Conservation (phyloP, 2,113 vertebrate genomes). For the Tragelaphus buxtoni region DNA sequence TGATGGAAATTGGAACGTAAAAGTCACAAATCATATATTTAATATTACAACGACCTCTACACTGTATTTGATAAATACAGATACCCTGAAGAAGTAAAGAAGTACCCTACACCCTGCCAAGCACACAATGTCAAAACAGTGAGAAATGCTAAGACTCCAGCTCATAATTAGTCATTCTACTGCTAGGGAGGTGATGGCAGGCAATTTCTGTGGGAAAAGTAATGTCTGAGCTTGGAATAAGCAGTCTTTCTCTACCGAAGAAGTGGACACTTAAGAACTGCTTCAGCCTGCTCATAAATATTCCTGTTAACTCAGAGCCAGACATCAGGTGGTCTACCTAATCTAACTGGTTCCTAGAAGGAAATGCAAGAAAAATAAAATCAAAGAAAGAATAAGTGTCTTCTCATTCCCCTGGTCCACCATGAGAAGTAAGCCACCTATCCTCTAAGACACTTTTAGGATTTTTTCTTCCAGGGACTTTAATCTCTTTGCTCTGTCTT, state of each 20-base stretch:
- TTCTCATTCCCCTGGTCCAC: background rate
- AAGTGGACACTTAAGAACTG: constrained; percentile 62
- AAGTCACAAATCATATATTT: constrained; percentile 59
- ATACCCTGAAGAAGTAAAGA: constrained; percentile 50
- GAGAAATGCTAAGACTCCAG: constrained; percentile 59
- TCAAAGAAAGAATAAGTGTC: background rate
- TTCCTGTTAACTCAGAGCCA: constrained; percentile 28
- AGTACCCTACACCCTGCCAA: constrained; percentile 38
- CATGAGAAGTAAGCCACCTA: background rate
- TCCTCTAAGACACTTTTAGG: background rate
- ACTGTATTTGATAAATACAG: constrained; percentile 60
- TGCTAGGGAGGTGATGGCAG: constrained; percentile 39
- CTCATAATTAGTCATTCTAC: constrained; percentile 65
- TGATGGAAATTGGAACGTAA: constrained; percentile 53
- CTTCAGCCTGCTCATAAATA: constrained; percentile 50
- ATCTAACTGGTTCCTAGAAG: background rate
- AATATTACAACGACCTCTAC: constrained; percentile 54
- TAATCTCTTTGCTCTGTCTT: background rate
- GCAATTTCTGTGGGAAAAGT: constrained; percentile 60
- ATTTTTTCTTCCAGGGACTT: background rate
- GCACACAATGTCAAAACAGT: constrained; percentile 56
- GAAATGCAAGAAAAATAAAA: background rate
- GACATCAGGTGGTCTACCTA: constrained; percentile 5
- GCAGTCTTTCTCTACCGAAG: constrained; percentile 23
- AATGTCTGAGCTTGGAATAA: constrained; percentile 53